phyloP scores from a whole-genome alignment of 2,113 vertebrate species.

The Hystrix cristata region DNA sequence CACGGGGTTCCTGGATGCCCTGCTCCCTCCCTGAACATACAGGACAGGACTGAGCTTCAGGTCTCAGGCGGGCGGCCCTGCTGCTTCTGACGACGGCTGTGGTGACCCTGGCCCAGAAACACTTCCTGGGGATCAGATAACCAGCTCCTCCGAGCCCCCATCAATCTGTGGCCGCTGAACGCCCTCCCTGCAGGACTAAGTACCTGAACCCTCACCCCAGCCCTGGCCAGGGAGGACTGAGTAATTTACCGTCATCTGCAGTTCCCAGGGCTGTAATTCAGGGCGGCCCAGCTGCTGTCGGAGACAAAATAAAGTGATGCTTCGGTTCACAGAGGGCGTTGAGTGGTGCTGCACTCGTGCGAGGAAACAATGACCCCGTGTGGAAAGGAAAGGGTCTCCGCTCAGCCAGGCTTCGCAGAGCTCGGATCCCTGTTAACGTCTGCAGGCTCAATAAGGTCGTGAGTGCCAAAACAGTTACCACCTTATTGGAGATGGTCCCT shows the following conservation, averaged over 20 bases:
- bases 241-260: constrained; percentile 81
- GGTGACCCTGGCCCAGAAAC: constrained; percentile 80
- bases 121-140: constrained; percentile 85
- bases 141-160: constrained; percentile 73
- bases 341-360: neutral
- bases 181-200: constrained; percentile 77
- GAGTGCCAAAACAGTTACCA: neutral
- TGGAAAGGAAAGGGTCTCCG: neutral
- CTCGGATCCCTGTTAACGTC: neutral
- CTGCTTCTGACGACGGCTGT: constrained; percentile 77
- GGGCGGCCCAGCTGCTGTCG: constrained; percentile 42
- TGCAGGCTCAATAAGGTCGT: neutral
- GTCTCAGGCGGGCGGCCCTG: constrained; percentile 73
- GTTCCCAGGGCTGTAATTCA: constrained; percentile 82
- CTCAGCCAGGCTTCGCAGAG: neutral
- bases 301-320: constrained; percentile 68
- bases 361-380: neutral
- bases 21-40: constrained; percentile 62
- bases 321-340: constrained; percentile 37
- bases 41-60: constrained; percentile 67
- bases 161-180: constrained; percentile 76
- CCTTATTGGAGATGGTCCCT: too few relatives aligned
- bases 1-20: neutral
- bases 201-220: constrained; percentile 82
- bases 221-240: constrained; percentile 70